A percentile compares a stretch with the other conserved stretches of the same genome.
Evolutionary conservation across 2,797 vertebrate species (phyloP).

Genomic region (Schizothorax lantsangensis): DNA sequence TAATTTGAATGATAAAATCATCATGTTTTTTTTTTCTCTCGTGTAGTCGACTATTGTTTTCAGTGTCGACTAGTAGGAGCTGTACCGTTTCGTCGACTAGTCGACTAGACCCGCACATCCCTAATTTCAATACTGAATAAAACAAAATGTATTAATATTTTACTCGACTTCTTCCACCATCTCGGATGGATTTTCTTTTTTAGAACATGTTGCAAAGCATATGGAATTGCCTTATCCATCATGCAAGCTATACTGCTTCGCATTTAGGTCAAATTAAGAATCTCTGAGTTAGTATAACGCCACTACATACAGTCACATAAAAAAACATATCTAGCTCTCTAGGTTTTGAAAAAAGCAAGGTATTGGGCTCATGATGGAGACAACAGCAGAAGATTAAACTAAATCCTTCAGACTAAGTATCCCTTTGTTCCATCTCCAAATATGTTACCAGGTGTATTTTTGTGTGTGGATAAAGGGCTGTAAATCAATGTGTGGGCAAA

Average conservation of each 20-base stretch:
- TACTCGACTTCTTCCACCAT: not conserved
- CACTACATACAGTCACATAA: not conserved
- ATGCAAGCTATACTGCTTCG: not conserved
- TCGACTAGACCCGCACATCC: too few species aligned
- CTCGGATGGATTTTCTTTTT: not conserved
- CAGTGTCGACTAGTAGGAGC: too few species aligned
- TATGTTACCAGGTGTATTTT: conserved; percentile 65
- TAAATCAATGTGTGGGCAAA: conserved; percentile 58
- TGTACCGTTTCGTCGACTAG: too few species aligned
- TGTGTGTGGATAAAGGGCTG: conserved; percentile 39
- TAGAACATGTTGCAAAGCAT: not conserved
- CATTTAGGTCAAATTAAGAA: not conserved
- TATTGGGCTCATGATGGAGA: not conserved
- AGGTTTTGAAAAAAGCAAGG: not conserved
- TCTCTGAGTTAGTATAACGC: not conserved
- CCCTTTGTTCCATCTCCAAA: conserved; percentile 60
- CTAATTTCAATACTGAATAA: not conserved
- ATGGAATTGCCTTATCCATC: not conserved
- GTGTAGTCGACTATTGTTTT: too few species aligned
- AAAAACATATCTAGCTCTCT: not conserved
- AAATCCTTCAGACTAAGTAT: conserved; percentile 5
- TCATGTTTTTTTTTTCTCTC: too few species aligned
- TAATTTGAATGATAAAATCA: too few species aligned
- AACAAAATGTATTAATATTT: not conserved
- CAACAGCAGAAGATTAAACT: not conserved